A percentile compares a stretch with the other conserved stretches of the same genome.
Conservation (phyloP, 2,888 invertebrate genomes). For the Serripes groenlandicus region DNA sequence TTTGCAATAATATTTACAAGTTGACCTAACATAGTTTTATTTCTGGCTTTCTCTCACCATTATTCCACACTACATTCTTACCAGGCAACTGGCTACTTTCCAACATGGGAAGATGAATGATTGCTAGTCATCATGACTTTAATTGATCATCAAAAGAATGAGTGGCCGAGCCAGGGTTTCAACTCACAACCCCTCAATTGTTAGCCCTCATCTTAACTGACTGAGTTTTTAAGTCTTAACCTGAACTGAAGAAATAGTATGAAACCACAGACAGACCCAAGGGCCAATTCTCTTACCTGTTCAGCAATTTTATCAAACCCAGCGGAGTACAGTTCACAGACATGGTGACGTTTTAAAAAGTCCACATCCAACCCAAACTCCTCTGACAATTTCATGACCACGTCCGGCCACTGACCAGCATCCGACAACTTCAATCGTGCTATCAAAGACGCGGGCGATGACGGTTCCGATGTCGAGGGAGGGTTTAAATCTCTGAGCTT, state of each 20-base stretch:
- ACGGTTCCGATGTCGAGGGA: conserved; percentile 17
- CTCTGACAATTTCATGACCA: conserved; percentile 90
- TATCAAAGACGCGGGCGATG: conserved; percentile 22
- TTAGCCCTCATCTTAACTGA: too few species aligned
- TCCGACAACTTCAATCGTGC: conserved; percentile 46
- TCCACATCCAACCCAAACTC: conserved; percentile 93
- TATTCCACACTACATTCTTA: too few species aligned
- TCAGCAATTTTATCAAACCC: conserved; percentile 89
- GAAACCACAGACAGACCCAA: neutral
- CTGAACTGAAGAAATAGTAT: neutral
- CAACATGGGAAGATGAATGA: too few species aligned
- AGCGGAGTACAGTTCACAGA: conserved; percentile 89
- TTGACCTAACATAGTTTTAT: too few species aligned
- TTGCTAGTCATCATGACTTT: too few species aligned
- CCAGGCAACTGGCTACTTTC: too few species aligned
- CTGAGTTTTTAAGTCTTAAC: too few species aligned
- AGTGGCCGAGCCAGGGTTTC: too few species aligned
- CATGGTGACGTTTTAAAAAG: conserved; percentile 92
- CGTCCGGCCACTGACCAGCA: conserved; percentile 90
- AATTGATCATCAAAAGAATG: too few species aligned
- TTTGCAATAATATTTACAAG: too few species aligned
- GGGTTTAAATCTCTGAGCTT: conserved; percentile 54
- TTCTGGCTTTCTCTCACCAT: too few species aligned
- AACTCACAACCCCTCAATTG: too few species aligned
- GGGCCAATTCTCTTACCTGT: conserved; percentile 87